These are phyloP conservation scores for Hippocampus abdominalis DNA, from an alignment of 2,113 vertebrate species.

Conservation along the genomic window DNA sequence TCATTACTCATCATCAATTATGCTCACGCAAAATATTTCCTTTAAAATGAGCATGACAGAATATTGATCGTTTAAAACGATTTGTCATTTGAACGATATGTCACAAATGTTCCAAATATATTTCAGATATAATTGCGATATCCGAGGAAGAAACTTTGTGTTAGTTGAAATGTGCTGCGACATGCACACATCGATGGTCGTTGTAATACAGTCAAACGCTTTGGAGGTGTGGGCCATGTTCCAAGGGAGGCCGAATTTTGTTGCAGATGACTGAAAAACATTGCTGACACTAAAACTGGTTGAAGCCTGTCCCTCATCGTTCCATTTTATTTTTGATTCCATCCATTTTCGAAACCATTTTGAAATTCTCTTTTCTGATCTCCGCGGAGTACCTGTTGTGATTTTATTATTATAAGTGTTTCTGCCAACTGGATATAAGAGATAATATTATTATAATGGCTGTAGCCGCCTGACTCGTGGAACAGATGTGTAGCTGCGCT, in stretches of 20 bases:
- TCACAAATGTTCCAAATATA: no score
- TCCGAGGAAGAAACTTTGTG: no score
- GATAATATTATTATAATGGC: slow-evolving; percentile 15
- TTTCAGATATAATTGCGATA: no score
- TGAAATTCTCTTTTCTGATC: background rate
- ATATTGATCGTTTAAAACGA: no score
- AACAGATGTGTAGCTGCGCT: slow-evolving; percentile 8
- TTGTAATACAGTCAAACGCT: no score
- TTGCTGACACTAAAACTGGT: background rate
- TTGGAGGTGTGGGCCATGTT: background rate
- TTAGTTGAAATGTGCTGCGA: no score
- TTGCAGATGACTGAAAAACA: background rate
- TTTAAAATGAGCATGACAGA: no score
- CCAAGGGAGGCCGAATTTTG: background rate
- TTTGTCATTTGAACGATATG: no score
- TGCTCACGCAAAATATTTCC: no score
- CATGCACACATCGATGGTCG: no score
- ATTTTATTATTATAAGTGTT: slow-evolving; percentile 4
- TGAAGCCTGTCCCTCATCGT: no score
- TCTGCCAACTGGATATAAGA: slow-evolving; percentile 5
- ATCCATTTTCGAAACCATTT: background rate
- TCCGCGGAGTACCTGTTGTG: background rate
- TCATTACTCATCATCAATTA: background rate
- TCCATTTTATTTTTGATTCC: background rate
- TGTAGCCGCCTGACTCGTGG: background rate